A percentile compares a stretch with the other conserved stretches of the same genome.
These are phyloP conservation scores for Semotilus atromaculatus DNA, from an alignment of 2,797 vertebrate species.

Conservation along the genomic window DNA sequence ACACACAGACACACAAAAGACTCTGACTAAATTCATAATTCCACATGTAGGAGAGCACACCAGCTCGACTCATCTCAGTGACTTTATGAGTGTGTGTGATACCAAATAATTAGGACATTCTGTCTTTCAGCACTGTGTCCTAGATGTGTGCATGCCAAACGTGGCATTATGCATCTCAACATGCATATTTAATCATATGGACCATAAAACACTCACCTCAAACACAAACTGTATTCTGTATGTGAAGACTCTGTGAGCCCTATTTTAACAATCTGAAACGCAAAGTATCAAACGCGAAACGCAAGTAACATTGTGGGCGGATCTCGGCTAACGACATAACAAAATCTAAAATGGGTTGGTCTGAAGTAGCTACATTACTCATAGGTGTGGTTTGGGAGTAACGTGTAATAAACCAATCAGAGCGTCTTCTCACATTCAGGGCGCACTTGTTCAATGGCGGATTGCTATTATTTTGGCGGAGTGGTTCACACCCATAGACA, in stretches of 20 bases:
- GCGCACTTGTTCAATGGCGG: too few relatives aligned
- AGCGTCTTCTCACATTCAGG: too few relatives aligned
- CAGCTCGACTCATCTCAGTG: not conserved
- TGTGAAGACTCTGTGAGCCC: not conserved
- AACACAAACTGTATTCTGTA: not conserved
- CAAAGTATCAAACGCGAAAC: too few relatives aligned
- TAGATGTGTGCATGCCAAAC: not conserved
- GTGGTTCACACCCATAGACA: too few relatives aligned
- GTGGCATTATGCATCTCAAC: not conserved
- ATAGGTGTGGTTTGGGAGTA: too few relatives aligned
- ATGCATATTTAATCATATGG: not conserved
- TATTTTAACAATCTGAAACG: too few relatives aligned
- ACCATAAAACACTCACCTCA: not conserved
- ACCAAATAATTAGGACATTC: constrained; percentile 11
- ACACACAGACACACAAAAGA: constrained; percentile 25
- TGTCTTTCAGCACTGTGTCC: not conserved
- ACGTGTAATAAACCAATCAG: too few relatives aligned
- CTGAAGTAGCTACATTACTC: too few relatives aligned
- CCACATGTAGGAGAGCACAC: not conserved
- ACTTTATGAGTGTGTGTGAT: not conserved
- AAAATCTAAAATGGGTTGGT: too few relatives aligned
- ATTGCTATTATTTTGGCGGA: too few relatives aligned
- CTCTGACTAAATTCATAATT: constrained; percentile 3
- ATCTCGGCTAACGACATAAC: too few relatives aligned
- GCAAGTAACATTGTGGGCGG: too few relatives aligned